These are phyloP conservation scores for Scaptomyza flava DNA, from an alignment of 2,888 invertebrate species.

Conservation along the genomic window DNA sequence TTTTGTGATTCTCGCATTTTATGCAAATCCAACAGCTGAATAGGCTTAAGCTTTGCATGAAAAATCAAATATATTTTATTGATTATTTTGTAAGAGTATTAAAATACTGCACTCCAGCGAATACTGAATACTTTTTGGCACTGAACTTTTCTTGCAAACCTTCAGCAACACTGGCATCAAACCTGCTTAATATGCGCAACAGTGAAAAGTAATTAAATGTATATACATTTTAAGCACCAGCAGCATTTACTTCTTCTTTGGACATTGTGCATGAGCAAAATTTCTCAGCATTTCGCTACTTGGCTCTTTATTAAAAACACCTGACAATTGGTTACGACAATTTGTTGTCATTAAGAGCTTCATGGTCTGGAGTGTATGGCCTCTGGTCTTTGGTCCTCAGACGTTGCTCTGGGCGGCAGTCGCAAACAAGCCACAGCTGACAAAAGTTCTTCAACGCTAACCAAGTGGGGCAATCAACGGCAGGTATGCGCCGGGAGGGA, in stretches of 20 bases:
- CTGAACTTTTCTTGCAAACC: neutral
- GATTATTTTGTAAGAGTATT: neutral
- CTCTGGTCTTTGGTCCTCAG: neutral
- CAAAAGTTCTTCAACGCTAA: constrained; percentile 34
- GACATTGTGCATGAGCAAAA: neutral
- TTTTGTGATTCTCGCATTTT: neutral
- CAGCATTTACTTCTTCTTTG: constrained; percentile 20
- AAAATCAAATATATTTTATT: neutral
- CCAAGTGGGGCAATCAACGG: too few relatives aligned
- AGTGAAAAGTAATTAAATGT: constrained; percentile 41
- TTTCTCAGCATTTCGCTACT: constrained; percentile 32
- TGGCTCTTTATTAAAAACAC: constrained; percentile 49
- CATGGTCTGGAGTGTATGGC: constrained; percentile 1
- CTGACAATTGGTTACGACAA: constrained; percentile 67
- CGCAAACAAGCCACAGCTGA: constrained; percentile 31
- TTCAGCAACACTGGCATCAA: neutral
- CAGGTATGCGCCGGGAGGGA: too few relatives aligned
- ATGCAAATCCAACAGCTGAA: neutral
- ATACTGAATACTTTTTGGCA: neutral
- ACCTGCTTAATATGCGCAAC: constrained; percentile 1
- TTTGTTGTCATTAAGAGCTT: constrained; percentile 68
- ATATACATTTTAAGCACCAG: constrained; percentile 20
- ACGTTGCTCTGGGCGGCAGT: neutral
- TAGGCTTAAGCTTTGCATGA: neutral
- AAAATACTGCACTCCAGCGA: too few relatives aligned